phyloP scores from a whole-genome alignment of 2,797 vertebrate species.

The Phalanger gymnotis region DNA sequence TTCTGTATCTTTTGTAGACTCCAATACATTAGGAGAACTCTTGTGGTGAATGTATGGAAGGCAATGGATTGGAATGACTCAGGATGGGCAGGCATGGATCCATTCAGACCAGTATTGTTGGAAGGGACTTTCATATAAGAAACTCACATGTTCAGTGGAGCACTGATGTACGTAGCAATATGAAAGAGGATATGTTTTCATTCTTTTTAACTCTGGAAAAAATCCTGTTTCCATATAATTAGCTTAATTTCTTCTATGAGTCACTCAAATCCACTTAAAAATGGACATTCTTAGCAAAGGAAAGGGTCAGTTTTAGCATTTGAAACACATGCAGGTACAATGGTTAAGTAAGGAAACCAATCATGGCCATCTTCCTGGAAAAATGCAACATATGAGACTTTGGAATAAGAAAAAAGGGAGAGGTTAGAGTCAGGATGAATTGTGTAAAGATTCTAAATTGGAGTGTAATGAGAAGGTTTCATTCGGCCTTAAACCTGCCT shows the following conservation, averaged over 20 bases:
- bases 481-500: conserved; percentile 73
- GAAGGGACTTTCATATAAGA: not conserved
- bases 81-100: not conserved
- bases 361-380: conserved; percentile 79
- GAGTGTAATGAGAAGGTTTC: conserved; percentile 73
- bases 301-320: conserved; percentile 48
- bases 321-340: conserved; percentile 77
- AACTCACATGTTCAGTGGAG: not conserved
- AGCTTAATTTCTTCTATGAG: conserved; percentile 47
- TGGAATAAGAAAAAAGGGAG: conserved; percentile 69
- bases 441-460: conserved; percentile 72
- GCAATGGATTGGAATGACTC: not conserved
- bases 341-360: conserved; percentile 74
- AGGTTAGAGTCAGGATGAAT: conserved; percentile 80
- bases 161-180: not conserved
- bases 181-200: not conserved
- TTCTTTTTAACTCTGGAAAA: conserved; percentile 34
- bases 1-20: not conserved
- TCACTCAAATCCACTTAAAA: conserved; percentile 60
- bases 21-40: not conserved
- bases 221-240: conserved; percentile 36
- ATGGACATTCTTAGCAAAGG: conserved; percentile 59
- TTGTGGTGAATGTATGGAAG: not conserved
- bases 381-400: conserved; percentile 75
- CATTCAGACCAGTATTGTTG: not conserved